Evolutionary conservation across 2,888 invertebrate genomes (phyloP).

Genomic region (Amphiduros pacificus): DNA sequence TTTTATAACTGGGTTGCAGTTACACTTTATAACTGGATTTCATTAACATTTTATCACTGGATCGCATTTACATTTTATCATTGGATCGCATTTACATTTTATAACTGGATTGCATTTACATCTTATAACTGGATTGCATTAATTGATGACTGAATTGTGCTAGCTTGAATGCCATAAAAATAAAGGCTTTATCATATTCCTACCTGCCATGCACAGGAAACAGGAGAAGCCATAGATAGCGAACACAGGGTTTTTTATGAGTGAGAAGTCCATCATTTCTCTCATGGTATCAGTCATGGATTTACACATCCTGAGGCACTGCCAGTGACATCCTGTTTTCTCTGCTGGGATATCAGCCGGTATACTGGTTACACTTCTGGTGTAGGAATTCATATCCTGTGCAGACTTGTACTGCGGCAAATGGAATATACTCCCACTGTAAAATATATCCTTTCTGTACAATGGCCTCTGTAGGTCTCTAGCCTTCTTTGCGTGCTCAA

Average conservation of each 20-base stretch:
- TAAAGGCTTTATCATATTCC: background rate
- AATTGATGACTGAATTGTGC: too few relatives aligned
- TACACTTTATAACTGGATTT: too few relatives aligned
- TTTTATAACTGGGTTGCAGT: too few relatives aligned
- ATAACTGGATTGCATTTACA: too few relatives aligned
- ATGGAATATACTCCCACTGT: slow-evolving; percentile 91
- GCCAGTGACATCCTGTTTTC: background rate
- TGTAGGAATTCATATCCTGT: slow-evolving; percentile 80
- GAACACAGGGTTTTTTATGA: slow-evolving; percentile 86
- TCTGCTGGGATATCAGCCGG: slow-evolving; percentile 50
- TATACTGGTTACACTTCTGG: slow-evolving; percentile 80
- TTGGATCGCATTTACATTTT: too few relatives aligned
- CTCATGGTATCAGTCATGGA: slow-evolving; percentile 9
- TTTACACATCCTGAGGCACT: slow-evolving; percentile 3
- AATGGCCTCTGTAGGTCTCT: slow-evolving; percentile 68
- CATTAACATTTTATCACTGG: too few relatives aligned
- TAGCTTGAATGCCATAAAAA: background rate
- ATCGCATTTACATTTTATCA: too few relatives aligned
- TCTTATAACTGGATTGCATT: too few relatives aligned
- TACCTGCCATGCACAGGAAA: slow-evolving; percentile 52
- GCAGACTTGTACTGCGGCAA: slow-evolving; percentile 84
- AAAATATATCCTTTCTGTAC: slow-evolving; percentile 93
- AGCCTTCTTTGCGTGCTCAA: slow-evolving; percentile 6
- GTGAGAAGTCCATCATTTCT: slow-evolving; percentile 79
- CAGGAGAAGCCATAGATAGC: slow-evolving; percentile 46